phyloP scores from a whole-genome alignment of 2,797 vertebrate species.

The Urosaurus nigricauda region DNA sequence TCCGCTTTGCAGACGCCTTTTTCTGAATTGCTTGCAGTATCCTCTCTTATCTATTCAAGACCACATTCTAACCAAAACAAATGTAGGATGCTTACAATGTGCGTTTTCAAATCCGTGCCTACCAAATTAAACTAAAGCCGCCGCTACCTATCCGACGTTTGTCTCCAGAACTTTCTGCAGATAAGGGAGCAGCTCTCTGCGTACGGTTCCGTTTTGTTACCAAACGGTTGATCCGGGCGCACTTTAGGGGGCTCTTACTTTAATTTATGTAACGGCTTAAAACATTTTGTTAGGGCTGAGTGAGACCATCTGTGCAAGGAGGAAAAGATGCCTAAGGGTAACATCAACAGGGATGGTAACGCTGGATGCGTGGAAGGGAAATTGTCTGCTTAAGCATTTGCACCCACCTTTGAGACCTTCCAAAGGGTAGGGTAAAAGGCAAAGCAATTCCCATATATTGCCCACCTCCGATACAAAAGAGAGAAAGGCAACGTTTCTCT shows the following conservation, averaged over 20 bases:
- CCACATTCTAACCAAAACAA: background rate
- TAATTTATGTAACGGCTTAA: conserved; percentile 85
- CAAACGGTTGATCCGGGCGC: conserved; percentile 73
- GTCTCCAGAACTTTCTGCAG: background rate
- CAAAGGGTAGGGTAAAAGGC: conserved; percentile 68
- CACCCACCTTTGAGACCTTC: conserved; percentile 79
- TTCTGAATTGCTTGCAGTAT: background rate
- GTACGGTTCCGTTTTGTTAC: conserved; percentile 38
- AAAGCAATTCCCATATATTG: conserved; percentile 72
- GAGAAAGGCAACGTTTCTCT: background rate
- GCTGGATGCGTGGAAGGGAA: conserved; percentile 74
- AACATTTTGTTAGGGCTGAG: conserved; percentile 84
- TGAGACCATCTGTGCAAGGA: conserved; percentile 84
- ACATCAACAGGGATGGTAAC: conserved; percentile 77
- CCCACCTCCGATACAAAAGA: conserved; percentile 70
- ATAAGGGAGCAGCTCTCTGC: background rate
- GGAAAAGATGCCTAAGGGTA: conserved; percentile 82
- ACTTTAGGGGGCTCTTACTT: conserved; percentile 77
- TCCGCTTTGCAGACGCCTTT: background rate
- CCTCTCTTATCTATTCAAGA: background rate
- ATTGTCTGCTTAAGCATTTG: conserved; percentile 70
- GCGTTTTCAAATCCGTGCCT: background rate
- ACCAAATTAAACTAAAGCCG: background rate
- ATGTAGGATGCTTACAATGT: background rate
- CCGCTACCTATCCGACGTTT: background rate